Evolutionary conservation across 1,140 invertebrate species (phyloP), one percentile per base, ranked within the genome.

Genomic region (Campoletis sonorensis): DNA sequence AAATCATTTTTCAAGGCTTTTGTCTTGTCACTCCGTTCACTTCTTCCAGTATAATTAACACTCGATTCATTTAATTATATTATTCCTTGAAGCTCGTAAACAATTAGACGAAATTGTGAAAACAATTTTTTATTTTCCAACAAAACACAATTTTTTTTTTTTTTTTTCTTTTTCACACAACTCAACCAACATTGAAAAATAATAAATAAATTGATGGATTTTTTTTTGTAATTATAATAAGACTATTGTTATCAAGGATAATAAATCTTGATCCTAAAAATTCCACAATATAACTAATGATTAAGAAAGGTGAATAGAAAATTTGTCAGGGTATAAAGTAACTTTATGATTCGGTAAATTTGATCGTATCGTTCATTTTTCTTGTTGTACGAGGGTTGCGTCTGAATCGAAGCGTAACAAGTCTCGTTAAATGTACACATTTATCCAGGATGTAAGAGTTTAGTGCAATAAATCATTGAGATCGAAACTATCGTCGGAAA

Each of bases 391-490:
- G 61, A 64, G 11, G 61, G n/a, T n/a, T 7, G 1, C 2, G 61
- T 30, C 2, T 77, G 73, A 77, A 77, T 64, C 30, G 73, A 10
- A 27, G 26, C 54, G 54, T 61, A 77, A 61, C 73, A 40, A 77
- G 54, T 61, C 49, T 61, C 49, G 26, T 75, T n/a, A 15, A 67
- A 67, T 4, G 16, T 27, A 64, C 27, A n/a, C 15, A n/a, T 27
- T n/a, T 64, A 2, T 13, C 26, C 23, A 15, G 1, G 37, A 73
- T 49, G 11, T 51, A 21, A 40, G 27, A 13, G 30, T 33, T 64
- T n/a, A n/a, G 30, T n/a, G 30, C n/a, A 18, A 61, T 77, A 61
- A 77, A 77, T 77, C 73, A 77, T 70, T 77, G 13, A 30, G 15
- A 30, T 77, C 30, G 51, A 64, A 73, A 21, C 61, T 27, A 75